Evolutionary conservation across 2,113 vertebrate genomes (phyloP), one percentile per base, ranked within the genome.

Genomic region (Mastomys natalensis): DNA sequence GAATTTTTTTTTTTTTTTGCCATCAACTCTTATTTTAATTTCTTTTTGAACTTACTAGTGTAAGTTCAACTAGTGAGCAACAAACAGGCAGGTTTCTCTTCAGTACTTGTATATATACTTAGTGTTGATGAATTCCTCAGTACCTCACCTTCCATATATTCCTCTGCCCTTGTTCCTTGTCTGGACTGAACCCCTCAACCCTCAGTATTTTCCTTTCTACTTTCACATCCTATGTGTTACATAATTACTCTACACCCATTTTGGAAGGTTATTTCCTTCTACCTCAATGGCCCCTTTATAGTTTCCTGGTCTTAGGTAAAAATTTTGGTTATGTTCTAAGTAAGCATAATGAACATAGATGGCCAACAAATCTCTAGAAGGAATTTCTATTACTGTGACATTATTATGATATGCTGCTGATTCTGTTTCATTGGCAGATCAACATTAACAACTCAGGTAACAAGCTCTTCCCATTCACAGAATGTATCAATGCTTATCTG

Each of bases 121-220:
- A 45, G 0, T 53, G 37, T n/a, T 87, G 62, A 68, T 53, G 7
- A 68, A n/a, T 87, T 53, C 3, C 19, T 16, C 3, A 37, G 1
- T 15, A 2, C 19, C 21, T 26, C 2, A 6, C 0, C 0, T 43
- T 45, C 55, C 15, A 43, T 16, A 19, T 12, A 37, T 7, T 5
- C 0, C 1, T 4, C 5, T 37, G 8, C 43, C 16, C 43, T 40
- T 21, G 2, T 29, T 78, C 45, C 6, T 6, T 51, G 22, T 17
- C 45, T 31, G 15, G 4, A 78, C 22, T 74, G 19, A 6, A 43
- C 10, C 40, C 29, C 45, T 51, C 45, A 2, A 16, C 26, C 13
- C 45, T 51, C 15, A 51, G 26, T 51, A 78, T 51, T 51, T 29
- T 34, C 45, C 45, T 78, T 34, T 78, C 6, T 51, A 48, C 26